These are phyloP conservation scores for Sebastes trivittatus DNA, from an alignment of 2,797 vertebrate genomes.

Conservation along the genomic window DNA sequence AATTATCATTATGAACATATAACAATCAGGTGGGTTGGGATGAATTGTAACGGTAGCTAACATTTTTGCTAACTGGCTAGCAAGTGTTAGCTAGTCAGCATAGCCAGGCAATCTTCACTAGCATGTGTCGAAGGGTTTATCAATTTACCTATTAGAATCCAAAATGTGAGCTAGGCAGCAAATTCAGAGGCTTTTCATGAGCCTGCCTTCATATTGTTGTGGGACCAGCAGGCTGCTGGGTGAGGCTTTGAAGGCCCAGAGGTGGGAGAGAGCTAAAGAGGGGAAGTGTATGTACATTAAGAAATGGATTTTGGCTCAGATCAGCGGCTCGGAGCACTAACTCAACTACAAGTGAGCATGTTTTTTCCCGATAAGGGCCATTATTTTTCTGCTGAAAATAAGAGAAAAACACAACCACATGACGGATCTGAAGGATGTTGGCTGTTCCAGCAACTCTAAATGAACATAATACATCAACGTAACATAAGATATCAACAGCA, in stretches of 20 bases:
- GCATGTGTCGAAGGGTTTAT: not conserved
- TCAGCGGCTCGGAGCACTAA: slow-evolving; percentile 1
- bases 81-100: not conserved
- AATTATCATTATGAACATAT: too few species aligned
- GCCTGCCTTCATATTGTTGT: slow-evolving; percentile 40
- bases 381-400: slow-evolving; percentile 47
- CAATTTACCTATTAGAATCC: not conserved
- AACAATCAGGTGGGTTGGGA: not conserved
- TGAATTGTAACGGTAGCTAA: not conserved
- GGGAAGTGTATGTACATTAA: slow-evolving; percentile 57
- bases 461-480: slow-evolving; percentile 42
- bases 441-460: slow-evolving; percentile 25
- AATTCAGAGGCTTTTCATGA: not conserved
- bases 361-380: slow-evolving; percentile 63
- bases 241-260: slow-evolving; percentile 29
- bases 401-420: slow-evolving; percentile 29
- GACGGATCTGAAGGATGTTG: slow-evolving; percentile 40
- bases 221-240: slow-evolving; percentile 21
- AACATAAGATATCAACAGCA: slow-evolving; percentile 45
- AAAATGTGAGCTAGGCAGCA: not conserved
- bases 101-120: not conserved
- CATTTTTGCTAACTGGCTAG: not conserved
- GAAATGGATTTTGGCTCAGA: slow-evolving; percentile 57
- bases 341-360: slow-evolving; percentile 44
- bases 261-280: slow-evolving; percentile 21